These are phyloP conservation scores for Eupithecia pulchellata DNA, from an alignment of 2,888 invertebrate genomes.

Conservation along the genomic window DNA sequence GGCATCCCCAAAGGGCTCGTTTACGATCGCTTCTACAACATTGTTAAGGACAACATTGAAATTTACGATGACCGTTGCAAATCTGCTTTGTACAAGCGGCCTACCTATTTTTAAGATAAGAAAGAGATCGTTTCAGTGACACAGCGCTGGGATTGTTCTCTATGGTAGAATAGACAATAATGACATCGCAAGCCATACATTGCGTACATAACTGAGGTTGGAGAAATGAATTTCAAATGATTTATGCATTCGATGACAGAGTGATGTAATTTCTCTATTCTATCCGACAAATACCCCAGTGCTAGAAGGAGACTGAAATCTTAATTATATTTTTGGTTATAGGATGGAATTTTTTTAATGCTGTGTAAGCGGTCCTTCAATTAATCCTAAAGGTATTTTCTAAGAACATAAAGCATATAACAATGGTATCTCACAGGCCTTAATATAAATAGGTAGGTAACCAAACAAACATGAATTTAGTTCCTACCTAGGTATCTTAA, in stretches of 20 bases:
- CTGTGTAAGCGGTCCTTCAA: neutral
- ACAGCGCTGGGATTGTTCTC: too few relatives aligned
- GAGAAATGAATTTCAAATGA: too few relatives aligned
- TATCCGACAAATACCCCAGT: too few relatives aligned
- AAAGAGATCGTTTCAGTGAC: neutral
- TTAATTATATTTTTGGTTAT: too few relatives aligned
- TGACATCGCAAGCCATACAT: too few relatives aligned
- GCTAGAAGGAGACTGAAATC: too few relatives aligned
- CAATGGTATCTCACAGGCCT: neutral
- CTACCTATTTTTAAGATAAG: conserved; percentile 10
- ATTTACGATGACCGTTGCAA: conserved; percentile 74
- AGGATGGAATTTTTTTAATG: neutral
- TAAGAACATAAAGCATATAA: neutral
- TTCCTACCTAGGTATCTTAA: neutral
- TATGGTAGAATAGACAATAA: too few relatives aligned
- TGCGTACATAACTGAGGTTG: too few relatives aligned
- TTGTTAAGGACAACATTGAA: conserved; percentile 73
- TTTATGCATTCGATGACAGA: too few relatives aligned
- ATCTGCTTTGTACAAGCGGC: conserved; percentile 59
- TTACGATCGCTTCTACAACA: conserved; percentile 61
- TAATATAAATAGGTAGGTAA: neutral
- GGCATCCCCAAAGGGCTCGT: conserved; percentile 45
- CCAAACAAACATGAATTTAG: neutral
- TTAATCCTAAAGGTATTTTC: neutral
- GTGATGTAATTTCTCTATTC: too few relatives aligned